A percentile compares a stretch with the other conserved stretches of the same genome.
Conservation (phyloP, 2,113 vertebrate species). For the Crotalus helleri region DNA sequence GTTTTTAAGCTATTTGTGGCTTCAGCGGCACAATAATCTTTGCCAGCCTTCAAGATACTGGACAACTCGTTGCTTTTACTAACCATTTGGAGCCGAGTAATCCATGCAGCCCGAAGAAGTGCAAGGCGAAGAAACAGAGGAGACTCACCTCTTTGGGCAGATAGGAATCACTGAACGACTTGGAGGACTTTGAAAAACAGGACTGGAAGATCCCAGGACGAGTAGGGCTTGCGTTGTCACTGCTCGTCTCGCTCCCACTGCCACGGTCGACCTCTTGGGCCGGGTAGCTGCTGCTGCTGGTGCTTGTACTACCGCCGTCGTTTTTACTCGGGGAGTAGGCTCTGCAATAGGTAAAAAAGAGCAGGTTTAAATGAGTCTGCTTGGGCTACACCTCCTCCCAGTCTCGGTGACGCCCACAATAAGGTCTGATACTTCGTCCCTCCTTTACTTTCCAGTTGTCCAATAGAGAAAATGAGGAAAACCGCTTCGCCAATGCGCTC, state of each 20-base stretch:
- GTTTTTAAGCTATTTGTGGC: background rate
- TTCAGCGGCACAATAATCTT: background rate
- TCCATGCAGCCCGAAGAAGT: background rate
- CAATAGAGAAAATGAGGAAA: background rate
- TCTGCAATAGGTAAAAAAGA: background rate
- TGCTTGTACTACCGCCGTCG: background rate
- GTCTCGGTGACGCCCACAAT: background rate
- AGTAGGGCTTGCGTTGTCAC: background rate
- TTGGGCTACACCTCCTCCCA: background rate
- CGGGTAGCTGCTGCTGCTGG: background rate
- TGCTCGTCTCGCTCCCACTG: background rate
- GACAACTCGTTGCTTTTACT: background rate
- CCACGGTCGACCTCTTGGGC: background rate
- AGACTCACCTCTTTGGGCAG: background rate
- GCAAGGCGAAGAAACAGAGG: background rate
- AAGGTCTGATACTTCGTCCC: background rate
- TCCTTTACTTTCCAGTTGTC: background rate
- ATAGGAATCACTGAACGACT: background rate
- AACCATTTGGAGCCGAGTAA: background rate
- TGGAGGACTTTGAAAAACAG: background rate
- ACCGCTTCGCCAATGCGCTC: conserved; percentile 9
- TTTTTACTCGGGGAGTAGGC: background rate
- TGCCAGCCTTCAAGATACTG: background rate
- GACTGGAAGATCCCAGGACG: background rate
- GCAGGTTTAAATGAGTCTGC: background rate